Evolutionary conservation across 2,113 vertebrate genomes (phyloP).

Genomic region (Nanorana parkeri): DNA sequence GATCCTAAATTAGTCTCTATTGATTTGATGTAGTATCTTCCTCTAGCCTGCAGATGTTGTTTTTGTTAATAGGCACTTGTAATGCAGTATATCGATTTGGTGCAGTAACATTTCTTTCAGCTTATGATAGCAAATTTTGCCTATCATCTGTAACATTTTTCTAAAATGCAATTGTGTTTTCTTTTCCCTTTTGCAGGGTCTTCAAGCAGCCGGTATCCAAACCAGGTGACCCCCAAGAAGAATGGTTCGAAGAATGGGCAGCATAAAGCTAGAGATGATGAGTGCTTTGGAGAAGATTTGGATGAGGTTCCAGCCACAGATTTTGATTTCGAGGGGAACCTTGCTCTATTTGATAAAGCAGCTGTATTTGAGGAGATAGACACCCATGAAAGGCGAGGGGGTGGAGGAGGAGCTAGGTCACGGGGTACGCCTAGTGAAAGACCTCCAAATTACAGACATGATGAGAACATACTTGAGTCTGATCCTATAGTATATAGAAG

Average conservation of each 20-base stretch:
- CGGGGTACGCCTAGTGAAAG: slow-evolving; percentile 86
- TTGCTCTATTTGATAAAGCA: slow-evolving; percentile 97
- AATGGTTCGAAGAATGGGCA: slow-evolving; percentile 91
- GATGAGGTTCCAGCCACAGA: slow-evolving; percentile 92
- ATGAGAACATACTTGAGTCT: slow-evolving; percentile 92
- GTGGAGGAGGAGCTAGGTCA: slow-evolving; percentile 76
- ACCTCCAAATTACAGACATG: slow-evolving; percentile 87
- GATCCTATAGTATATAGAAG: slow-evolving; percentile 93
- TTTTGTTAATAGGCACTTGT: no score
- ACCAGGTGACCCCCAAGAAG: slow-evolving; percentile 93
- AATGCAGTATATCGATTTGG: no score
- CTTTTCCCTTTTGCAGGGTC: slow-evolving; percentile 80
- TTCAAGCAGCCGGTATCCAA: slow-evolving; percentile 87
- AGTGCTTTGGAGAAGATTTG: slow-evolving; percentile 92
- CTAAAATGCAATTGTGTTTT: neutral
- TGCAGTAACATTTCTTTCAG: no score
- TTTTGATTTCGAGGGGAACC: slow-evolving; percentile 96
- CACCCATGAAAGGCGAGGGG: slow-evolving; percentile 80
- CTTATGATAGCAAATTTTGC: no score
- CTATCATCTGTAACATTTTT: no score
- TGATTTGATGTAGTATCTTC: no score
- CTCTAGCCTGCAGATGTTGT: no score
- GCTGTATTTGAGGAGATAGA: slow-evolving; percentile 97
- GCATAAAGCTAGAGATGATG: slow-evolving; percentile 92
- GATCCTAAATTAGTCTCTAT: no score